Evolutionary conservation across 2,113 vertebrate genomes (phyloP).

Genomic region (Barnardius zonarius): DNA sequence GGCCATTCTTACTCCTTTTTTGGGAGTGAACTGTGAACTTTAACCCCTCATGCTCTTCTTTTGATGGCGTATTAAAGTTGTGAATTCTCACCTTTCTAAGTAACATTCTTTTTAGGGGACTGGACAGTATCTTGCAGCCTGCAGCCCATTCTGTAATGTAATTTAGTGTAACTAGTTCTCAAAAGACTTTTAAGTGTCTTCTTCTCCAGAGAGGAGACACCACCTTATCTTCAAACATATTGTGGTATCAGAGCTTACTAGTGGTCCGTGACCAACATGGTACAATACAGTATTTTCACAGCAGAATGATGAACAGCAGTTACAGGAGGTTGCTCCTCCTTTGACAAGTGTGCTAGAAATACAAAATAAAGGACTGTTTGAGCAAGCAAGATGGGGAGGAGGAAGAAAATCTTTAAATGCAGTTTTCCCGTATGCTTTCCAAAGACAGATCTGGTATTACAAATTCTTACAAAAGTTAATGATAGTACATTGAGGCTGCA

Average conservation of each 20-base stretch:
- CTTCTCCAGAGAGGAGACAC: not conserved
- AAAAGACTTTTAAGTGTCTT: not conserved
- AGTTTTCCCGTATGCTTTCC: not conserved
- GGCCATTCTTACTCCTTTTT: not conserved
- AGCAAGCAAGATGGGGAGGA: not conserved
- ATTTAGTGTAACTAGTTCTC: not conserved
- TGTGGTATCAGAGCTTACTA: not conserved
- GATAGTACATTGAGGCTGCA: not conserved
- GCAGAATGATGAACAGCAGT: not conserved
- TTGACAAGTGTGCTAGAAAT: not conserved
- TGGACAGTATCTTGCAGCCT: not conserved
- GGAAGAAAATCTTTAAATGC: not conserved
- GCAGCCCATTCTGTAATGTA: not conserved
- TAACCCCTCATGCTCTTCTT: not conserved
- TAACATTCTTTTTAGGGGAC: not conserved
- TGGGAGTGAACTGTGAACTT: not conserved
- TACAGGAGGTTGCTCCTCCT: not conserved
- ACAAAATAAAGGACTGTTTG: not conserved
- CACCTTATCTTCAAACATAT: not conserved
- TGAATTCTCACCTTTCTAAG: not conserved
- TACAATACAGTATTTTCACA: not conserved
- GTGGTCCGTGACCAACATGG: not conserved
- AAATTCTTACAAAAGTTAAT: not conserved
- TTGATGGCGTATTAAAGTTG: not conserved
- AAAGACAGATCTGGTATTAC: not conserved